Base-by-base conservation (phyloP, 2,888 invertebrate species). In the Tillus elongatus region DNA sequence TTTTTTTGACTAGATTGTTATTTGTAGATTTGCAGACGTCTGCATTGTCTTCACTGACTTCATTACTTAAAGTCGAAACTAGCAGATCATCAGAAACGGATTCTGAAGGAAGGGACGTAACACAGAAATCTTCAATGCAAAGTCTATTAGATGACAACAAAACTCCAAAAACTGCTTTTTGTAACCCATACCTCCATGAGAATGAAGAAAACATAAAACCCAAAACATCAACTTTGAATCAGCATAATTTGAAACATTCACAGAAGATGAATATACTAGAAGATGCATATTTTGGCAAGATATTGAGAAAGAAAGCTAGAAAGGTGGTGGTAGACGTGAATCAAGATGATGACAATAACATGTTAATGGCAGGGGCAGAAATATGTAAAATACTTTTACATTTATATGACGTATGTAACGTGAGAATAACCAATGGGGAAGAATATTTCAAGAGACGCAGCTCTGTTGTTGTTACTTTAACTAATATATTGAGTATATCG, bases 401-500 rank as follows among this genome's bases (percentile, higher is more conserved):
- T 31, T 49, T 72, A 2, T 69, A 69, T 31, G 65, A 70, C 19
- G 57, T 68, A 4, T 58, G 63, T 24, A 64, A 56, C 43, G 52
- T 63, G 14, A 64, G 61, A 46, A 15, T 33, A 36, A 6, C 30
- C 33, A 8, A 34, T 15, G 9, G 41, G 29, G 24, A n/a, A 8
- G n/a, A 8, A 13, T 42, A 32, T 10, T 42, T 42, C 2, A 63
- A 58, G 16, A 67, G 66, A 36, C 69, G 66, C 46, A 54, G 57
- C n/a, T 42, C 63, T 1, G 58, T 70, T 11, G 51, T 61, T 1
- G 56, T 58, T 10, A 64, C 69, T 0, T 51, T 72, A 15, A 61
- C 69, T 1, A 66, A 68, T 50, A 46, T 72, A 14, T 46, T 73
- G 2, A 64, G 66, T 19, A 53, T 70, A 11, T 72, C 72, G 0